A percentile compares a stretch with the other conserved stretches of the same genome.
These are phyloP conservation scores for Heterodera filipjevi DNA, from an alignment of 2,888 invertebrate species.

Conservation along the genomic window DNA sequence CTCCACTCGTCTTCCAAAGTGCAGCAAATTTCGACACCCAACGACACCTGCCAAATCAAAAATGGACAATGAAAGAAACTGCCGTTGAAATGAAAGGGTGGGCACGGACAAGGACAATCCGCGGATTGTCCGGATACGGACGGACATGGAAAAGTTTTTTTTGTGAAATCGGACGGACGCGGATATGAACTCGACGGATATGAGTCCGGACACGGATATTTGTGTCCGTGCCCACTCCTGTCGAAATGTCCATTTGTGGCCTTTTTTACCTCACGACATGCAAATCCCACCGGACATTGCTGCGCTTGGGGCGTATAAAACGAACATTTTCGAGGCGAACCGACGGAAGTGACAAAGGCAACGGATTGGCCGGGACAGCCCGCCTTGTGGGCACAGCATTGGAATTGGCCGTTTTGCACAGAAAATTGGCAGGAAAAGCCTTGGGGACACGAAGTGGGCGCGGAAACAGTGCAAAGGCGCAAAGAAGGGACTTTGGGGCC, in stretches of 20 bases:
- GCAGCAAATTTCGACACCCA: slow-evolving; percentile 48
- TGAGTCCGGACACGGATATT: too few species aligned
- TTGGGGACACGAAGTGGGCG: slow-evolving; percentile 48
- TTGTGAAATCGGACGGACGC: too few species aligned
- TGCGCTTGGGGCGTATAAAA: slow-evolving; percentile 24
- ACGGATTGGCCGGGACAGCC: slow-evolving; percentile 56
- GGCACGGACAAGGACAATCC: too few species aligned
- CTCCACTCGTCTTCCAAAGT: slow-evolving; percentile 36
- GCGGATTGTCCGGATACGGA: too few species aligned
- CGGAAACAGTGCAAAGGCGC: slow-evolving; percentile 42
- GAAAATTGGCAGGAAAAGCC: slow-evolving; percentile 63
- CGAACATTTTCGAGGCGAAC: slow-evolving; percentile 52
- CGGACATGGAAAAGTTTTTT: too few species aligned
- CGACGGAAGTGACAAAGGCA: slow-evolving; percentile 54
- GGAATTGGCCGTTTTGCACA: slow-evolving; percentile 57
- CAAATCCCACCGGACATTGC: slow-evolving; percentile 54
- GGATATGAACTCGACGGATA: too few species aligned
- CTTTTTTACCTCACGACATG: slow-evolving; percentile 39
- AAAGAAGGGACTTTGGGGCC: slow-evolving; percentile 23
- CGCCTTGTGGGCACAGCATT: slow-evolving; percentile 56
- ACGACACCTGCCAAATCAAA: background rate
- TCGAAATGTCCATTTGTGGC: background rate
- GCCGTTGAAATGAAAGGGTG: background rate
- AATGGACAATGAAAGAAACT: background rate
- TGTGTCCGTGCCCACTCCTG: too few species aligned